Percentiles rank a stretch among this genome's conserved stretches.
Conservation (phyloP, 2,888 invertebrate genomes). For the Cenopis cana region DNA sequence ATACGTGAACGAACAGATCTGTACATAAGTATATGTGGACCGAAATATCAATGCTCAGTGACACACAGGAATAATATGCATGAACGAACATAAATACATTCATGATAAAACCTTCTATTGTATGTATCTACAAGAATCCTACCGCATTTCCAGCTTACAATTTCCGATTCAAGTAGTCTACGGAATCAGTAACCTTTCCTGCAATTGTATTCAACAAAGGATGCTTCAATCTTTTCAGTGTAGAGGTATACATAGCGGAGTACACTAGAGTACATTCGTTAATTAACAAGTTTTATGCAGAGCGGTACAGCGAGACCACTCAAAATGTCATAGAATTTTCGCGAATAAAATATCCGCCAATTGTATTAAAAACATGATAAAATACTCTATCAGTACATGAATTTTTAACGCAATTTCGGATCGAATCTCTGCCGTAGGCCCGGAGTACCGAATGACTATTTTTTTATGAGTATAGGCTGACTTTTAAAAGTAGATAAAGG, state of each 20-base stretch:
- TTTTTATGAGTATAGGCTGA: background rate
- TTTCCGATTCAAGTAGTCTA: slow-evolving; percentile 2
- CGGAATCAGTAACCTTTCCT: background rate
- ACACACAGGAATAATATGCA: background rate
- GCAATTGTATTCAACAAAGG: slow-evolving; percentile 12
- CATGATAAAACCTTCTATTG: background rate
- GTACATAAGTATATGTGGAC: background rate
- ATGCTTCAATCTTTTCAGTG: slow-evolving; percentile 18
- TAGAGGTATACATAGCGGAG: background rate
- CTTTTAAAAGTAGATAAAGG: background rate
- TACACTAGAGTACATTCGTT: slow-evolving; percentile 46
- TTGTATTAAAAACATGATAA: slow-evolving; percentile 42
- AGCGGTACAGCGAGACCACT: slow-evolving; percentile 47
- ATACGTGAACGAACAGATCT: background rate
- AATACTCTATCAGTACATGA: slow-evolving; percentile 26
- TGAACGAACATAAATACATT: background rate
- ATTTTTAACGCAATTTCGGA: slow-evolving; percentile 16
- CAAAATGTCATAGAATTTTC: slow-evolving; percentile 53
- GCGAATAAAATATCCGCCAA: slow-evolving; percentile 52
- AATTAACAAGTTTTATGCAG: slow-evolving; percentile 66
- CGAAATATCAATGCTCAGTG: background rate
- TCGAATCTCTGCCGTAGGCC: background rate
- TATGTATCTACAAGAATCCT: background rate
- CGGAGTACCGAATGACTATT: background rate
- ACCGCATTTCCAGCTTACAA: background rate